These are phyloP conservation scores for Vireo altiloquus DNA, from an alignment of 2,113 vertebrate species.

Conservation along the genomic window DNA sequence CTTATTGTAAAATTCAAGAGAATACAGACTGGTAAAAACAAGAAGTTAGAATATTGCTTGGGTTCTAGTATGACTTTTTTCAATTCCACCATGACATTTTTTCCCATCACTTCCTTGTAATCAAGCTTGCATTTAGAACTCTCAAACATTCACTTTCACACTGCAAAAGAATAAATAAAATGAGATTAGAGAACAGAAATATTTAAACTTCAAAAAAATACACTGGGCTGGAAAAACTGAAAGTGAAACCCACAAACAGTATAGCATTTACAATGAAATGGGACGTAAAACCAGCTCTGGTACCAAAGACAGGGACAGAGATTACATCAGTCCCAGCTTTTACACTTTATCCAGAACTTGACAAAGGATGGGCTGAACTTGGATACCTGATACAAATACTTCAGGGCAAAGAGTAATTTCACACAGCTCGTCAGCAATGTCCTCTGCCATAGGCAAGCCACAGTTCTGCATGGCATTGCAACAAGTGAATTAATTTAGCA, in stretches of 20 bases:
- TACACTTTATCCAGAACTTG: not conserved
- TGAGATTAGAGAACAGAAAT: not conserved
- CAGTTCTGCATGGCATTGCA: not conserved
- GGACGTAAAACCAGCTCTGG: not conserved
- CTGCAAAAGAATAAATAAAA: not conserved
- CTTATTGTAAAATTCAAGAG: not conserved
- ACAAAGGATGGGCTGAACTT: not conserved
- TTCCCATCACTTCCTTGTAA: not conserved
- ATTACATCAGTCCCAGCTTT: rapidly evolving
- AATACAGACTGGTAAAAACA: not conserved
- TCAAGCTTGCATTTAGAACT: not conserved
- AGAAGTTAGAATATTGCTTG: not conserved
- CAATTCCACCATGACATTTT: not conserved
- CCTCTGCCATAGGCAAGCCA: not conserved
- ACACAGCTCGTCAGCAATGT: not conserved
- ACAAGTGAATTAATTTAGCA: not conserved
- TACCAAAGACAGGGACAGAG: not conserved
- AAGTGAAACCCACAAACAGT: not conserved
- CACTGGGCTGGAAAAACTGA: not conserved
- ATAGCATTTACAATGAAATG: not conserved
- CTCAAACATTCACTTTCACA: not conserved
- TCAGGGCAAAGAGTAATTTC: not conserved
- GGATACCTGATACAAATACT: not conserved
- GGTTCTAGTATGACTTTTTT: not conserved
- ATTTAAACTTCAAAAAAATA: not conserved